Base-by-base conservation (phyloP, 2,888 invertebrate species). In the Antheraea yamamai region DNA sequence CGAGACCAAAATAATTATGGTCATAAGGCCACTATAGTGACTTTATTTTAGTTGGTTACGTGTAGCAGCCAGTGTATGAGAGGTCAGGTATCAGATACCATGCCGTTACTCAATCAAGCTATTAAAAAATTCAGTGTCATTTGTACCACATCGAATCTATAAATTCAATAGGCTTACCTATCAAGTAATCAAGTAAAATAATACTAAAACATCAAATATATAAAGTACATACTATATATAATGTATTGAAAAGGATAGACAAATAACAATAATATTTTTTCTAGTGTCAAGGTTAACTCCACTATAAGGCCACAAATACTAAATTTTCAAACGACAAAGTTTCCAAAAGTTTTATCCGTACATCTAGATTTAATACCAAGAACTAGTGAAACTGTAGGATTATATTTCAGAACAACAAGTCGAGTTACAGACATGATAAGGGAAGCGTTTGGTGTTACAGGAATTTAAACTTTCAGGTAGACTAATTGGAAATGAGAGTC, bases 361-460 rank as follows among this genome's bases (percentile, higher is more conserved):
- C 14, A 70, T 70, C 70, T n/a, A 70, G n/a, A 70, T 70, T 70
- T 70, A 70, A 70, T 39, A 39, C 70, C 16, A 66, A 66, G 70
- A 70, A 70, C 35, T n/a, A 70, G 39, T 39, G 35, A 70, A 70
- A 39, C 39, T 12, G 70, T 39, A n/a, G 14, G 39, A 39, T n/a
- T 70, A 70, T 70, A 39, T 70, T 70, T 70, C 39, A 39, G 20
- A 70, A 39, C 39, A 70, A 70, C 35, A 70, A 70, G 39, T 70
- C 39, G n/a, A 39, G 39, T n/a, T 70, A 70, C 14, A 39, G 8
- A 70, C 39, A 39, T 39, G 39, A 39, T 70, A 70, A 70, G n/a
- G 39, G 30, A 16, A 14, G 16, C 30, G 26, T 66, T 30, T 66
- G 16, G 30, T 66, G 64, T 66, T 14, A 26, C 23, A 12, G 26